A percentile compares a stretch with the other conserved stretches of the same genome.
These are phyloP conservation scores for Anolis sagrei DNA, from an alignment of 2,113 vertebrate species.

Conservation along the genomic window DNA sequence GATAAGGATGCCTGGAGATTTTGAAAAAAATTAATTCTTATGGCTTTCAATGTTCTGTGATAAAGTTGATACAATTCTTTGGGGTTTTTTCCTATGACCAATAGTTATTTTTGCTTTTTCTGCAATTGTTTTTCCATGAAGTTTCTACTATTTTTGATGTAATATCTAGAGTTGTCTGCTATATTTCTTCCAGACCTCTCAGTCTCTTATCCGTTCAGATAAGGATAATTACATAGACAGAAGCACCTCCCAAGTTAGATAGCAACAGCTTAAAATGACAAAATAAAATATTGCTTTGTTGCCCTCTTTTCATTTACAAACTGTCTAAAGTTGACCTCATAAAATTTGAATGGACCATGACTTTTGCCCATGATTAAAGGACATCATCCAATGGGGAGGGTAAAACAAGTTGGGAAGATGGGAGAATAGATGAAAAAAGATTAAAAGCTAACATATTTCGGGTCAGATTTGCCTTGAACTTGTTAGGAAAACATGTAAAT, in stretches of 20 bases:
- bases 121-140: background rate
- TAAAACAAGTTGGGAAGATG: background rate
- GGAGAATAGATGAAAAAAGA: background rate
- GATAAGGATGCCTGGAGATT: no score
- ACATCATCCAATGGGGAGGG: background rate
- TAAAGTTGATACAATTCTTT: no score
- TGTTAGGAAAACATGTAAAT: background rate
- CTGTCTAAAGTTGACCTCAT: background rate
- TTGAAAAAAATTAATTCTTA: no score
- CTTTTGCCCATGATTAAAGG: background rate
- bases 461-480: background rate
- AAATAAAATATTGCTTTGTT: background rate
- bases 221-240: background rate
- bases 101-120: background rate
- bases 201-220: background rate
- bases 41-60: no score
- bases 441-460: background rate
- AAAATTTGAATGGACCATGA: constrained; percentile 8
- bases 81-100: no score
- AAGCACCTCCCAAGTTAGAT: background rate
- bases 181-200: background rate
- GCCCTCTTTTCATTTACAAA: background rate
- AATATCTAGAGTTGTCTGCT: background rate
- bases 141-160: background rate
- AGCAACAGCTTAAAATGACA: background rate